A percentile compares a stretch with the other conserved stretches of the same genome.
These are phyloP conservation scores for Tiliacea citrago DNA, from an alignment of 2,888 invertebrate species.

Conservation along the genomic window DNA sequence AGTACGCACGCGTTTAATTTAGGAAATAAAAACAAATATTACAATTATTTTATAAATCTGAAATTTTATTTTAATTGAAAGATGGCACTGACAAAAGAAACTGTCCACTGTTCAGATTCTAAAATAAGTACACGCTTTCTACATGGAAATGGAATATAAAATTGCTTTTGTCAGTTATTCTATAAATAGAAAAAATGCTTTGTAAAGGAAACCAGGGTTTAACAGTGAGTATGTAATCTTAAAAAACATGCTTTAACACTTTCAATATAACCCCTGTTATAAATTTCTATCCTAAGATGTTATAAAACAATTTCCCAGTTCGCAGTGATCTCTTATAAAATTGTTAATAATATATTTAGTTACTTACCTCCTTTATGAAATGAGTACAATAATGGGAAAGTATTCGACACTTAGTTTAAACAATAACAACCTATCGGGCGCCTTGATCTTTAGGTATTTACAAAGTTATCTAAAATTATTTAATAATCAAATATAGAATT, in stretches of 20 bases:
- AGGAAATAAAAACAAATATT: conserved; percentile 64
- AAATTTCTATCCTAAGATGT: conserved; percentile 66
- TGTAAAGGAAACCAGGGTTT: conserved; percentile 62
- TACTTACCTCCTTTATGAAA: conserved; percentile 72
- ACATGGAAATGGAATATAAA: conserved; percentile 66
- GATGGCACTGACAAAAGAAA: conserved; percentile 80
- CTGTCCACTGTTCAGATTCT: conserved; percentile 65
- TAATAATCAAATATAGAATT: conserved; percentile 58
- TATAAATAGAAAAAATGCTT: conserved; percentile 70
- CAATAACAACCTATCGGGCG: conserved; percentile 74
- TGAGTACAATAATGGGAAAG: conserved; percentile 75
- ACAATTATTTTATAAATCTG: conserved; percentile 68
- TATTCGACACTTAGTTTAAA: conserved; percentile 77
- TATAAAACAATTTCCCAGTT: conserved; percentile 65
- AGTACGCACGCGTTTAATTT: conserved; percentile 79
- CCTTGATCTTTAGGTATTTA: conserved; percentile 84
- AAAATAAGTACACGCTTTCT: conserved; percentile 69
- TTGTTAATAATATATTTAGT: conserved; percentile 68
- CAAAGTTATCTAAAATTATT: conserved; percentile 81
- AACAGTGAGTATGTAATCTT: conserved; percentile 57
- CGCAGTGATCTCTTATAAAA: conserved; percentile 74
- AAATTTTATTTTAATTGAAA: conserved; percentile 67
- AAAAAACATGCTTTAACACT: conserved; percentile 65
- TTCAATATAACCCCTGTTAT: conserved; percentile 62
- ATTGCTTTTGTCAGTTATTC: conserved; percentile 74